Evolutionary conservation across 2,113 vertebrate genomes (phyloP).

Genomic region (Anoura caudifer): DNA sequence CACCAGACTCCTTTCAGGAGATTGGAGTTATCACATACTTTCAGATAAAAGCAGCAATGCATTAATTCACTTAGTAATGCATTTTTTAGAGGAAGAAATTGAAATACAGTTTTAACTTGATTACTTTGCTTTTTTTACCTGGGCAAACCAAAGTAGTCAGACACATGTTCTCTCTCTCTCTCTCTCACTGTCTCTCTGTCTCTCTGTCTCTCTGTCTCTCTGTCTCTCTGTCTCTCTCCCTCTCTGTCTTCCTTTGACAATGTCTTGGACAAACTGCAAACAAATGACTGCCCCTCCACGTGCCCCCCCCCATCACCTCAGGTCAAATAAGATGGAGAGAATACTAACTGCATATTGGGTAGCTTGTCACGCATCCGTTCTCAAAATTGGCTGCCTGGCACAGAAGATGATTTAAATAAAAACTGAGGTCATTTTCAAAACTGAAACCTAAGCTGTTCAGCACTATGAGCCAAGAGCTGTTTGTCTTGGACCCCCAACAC

Average conservation of each 20-base stretch:
- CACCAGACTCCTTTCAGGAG: constrained; percentile 20
- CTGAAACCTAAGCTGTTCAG: constrained; percentile 80
- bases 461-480: constrained; percentile 72
- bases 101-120: neutral
- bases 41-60: constrained; percentile 53
- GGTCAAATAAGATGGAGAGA: constrained; percentile 75
- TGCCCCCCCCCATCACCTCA: constrained; percentile 59
- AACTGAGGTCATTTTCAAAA: constrained; percentile 80
- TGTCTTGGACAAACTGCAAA: constrained; percentile 59
- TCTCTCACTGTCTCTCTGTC: constrained; percentile 32
- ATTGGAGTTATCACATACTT: constrained; percentile 37
- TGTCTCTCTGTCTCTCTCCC: neutral
- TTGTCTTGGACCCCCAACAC: constrained; percentile 77
- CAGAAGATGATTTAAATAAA: constrained; percentile 79
- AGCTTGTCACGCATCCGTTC: constrained; percentile 70
- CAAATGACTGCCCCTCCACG: constrained; percentile 48
- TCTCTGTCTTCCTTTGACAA: constrained; percentile 36
- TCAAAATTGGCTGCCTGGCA: constrained; percentile 77
- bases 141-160: constrained; percentile 62
- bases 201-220: neutral
- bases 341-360: constrained; percentile 68
- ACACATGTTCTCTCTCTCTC: neutral
- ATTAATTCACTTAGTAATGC: constrained; percentile 51
- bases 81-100: constrained; percentile 68
- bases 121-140: constrained; percentile 68